Base-by-base conservation (phyloP, 2,113 vertebrate species). In the Agelaius tricolor region DNA sequence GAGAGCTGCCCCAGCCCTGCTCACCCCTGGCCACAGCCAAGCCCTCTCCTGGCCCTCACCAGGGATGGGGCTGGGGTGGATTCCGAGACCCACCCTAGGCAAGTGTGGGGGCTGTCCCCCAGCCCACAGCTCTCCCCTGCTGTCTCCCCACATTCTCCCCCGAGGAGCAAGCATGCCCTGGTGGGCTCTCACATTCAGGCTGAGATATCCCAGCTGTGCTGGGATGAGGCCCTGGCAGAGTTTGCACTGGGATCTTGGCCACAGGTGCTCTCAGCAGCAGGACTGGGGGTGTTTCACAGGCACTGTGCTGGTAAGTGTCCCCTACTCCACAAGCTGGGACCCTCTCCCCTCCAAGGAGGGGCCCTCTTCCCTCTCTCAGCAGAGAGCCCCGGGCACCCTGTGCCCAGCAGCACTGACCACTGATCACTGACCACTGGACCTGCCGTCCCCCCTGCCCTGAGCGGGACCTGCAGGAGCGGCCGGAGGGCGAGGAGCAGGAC, bases 1-100 rank as follows among this genome's bases (percentile, higher is more conserved):
- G 15, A 86, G 78, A 47, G 41, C 62, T 65, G 52, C 30, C 37
- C 44, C 62, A 91, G 68, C 74, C 37, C 4, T 1, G 58, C 57
- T 72, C 57, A 26, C 7, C 5, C 24, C 7, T 15, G 3, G 0
- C 51, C 4, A 4, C 18, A 43, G 44, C 21, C 0, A 0, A 59
- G 81, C 16, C 31, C 9, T 28, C 51, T 77, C 47, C 57, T 39
- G n/a, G 35, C 33, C 43, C 62, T 41, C 39, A 5, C 18, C 8
- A 3, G 1, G 1, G 16, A n/a, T 9, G 16, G 35, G 52, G 28
- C 55, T 43, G 15, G 71, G 11, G 33, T 55, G 26, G 31, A 27
- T 77, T 61, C 77, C 0, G 0, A 44, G 23, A 43, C 35, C 43
- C 43, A 35, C 39, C 39, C 49, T 26, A 43, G 49, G 33, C 37